These are phyloP conservation scores for Itoplectis maculator DNA, from an alignment of 2,888 invertebrate species.

Conservation along the genomic window DNA sequence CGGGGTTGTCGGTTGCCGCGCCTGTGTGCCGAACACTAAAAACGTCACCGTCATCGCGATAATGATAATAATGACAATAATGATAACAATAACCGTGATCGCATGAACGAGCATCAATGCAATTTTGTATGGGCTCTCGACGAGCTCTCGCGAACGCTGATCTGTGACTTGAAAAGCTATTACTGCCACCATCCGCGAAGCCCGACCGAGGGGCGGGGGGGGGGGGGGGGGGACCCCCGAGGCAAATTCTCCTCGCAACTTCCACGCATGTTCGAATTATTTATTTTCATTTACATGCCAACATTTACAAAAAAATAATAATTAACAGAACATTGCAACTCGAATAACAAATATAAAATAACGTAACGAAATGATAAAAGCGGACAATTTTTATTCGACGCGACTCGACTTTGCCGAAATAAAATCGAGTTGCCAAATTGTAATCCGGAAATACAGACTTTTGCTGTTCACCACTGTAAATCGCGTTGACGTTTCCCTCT, in stretches of 20 bases:
- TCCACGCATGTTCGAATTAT: slow-evolving; percentile 24
- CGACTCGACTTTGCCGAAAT: no score
- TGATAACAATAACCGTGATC: slow-evolving; percentile 44
- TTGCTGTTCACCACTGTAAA: neutral
- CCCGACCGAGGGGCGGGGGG: no score
- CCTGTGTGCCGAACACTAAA: slow-evolving; percentile 49
- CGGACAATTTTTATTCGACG: no score
- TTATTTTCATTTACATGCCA: neutral
- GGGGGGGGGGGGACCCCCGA: no score
- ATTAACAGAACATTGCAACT: no score
- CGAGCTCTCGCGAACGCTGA: slow-evolving; percentile 38
- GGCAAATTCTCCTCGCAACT: slow-evolving; percentile 52
- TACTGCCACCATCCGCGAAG: slow-evolving; percentile 42
- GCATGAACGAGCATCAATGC: slow-evolving; percentile 47
- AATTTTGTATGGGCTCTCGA: slow-evolving; percentile 36
- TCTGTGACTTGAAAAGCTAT: slow-evolving; percentile 59
- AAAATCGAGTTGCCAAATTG: neutral
- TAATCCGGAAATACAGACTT: neutral
- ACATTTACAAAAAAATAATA: neutral
- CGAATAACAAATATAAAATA: no score
- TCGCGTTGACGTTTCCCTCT: neutral
- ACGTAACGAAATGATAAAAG: no score
- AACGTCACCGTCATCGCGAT: slow-evolving; percentile 30
- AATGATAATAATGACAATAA: slow-evolving; percentile 46
- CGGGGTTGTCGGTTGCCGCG: slow-evolving; percentile 42